These are phyloP conservation scores for Drosophila ohnishii DNA, from an alignment of 1,140 invertebrate genomes.

Conservation along the genomic window DNA sequence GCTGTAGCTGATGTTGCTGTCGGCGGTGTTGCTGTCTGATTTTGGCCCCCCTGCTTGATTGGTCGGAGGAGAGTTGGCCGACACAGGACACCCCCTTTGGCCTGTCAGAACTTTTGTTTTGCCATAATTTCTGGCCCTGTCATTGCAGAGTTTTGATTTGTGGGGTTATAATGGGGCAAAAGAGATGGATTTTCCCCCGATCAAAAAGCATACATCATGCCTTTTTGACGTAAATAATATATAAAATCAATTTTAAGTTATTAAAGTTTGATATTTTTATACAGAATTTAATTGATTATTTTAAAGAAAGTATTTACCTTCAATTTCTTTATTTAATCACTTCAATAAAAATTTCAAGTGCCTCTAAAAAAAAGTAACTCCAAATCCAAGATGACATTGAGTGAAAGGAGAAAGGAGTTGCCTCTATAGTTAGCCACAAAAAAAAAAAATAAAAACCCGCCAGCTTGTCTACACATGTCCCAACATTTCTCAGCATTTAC, in stretches of 20 bases:
- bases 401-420: conserved; percentile 35
- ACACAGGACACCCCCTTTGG: conserved; percentile 22
- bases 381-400: not conserved
- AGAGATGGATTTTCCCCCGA: conserved; percentile 6
- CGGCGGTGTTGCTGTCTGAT: conserved; percentile 59
- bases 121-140: conserved; percentile 73
- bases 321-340: not conserved
- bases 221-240: conserved; percentile 1
- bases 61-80: conserved; percentile 42
- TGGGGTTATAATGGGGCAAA: conserved; percentile 6
- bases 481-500: conserved; percentile 30
- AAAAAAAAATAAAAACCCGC: conserved; percentile 22
- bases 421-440: not conserved
- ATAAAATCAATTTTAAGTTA: not conserved
- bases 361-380: not conserved
- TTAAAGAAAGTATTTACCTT: too few species aligned
- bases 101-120: conserved; percentile 68
- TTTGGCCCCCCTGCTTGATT: conserved; percentile 65
- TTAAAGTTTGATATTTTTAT: not conserved
- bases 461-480: conserved; percentile 61
- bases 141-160: conserved; percentile 70
- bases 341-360: not conserved
- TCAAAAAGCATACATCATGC: conserved; percentile 6
- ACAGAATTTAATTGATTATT: not conserved
- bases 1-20: conserved; percentile 40